Evolutionary conservation across 2,888 invertebrate genomes (phyloP).

Genomic region (Aquatica leii): DNA sequence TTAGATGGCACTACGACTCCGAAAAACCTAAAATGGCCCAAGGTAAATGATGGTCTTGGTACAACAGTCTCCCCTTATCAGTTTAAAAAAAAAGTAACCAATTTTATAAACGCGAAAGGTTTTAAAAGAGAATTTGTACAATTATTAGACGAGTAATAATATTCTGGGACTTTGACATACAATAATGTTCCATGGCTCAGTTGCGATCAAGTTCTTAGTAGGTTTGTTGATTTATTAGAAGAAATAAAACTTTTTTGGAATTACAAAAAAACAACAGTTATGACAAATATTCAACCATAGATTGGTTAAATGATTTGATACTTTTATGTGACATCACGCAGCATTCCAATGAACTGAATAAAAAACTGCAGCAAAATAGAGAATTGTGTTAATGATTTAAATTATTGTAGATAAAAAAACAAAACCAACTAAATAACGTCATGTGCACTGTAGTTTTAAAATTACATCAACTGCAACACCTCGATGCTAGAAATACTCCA

Average conservation of each 20-base stretch:
- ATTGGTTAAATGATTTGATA: slow-evolving; percentile 21
- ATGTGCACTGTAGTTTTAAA: slow-evolving; percentile 73
- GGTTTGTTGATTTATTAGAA: slow-evolving; percentile 16
- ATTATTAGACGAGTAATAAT: slow-evolving; percentile 9
- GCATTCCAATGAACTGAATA: slow-evolving; percentile 11
- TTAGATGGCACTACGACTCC: no score
- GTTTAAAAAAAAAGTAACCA: no score
- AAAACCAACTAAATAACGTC: slow-evolving; percentile 80
- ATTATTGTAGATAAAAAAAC: slow-evolving; percentile 74
- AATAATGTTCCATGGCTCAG: slow-evolving; percentile 20
- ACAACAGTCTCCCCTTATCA: no score
- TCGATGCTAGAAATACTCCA: slow-evolving; percentile 53
- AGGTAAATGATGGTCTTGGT: no score
- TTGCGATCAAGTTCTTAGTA: slow-evolving; percentile 17
- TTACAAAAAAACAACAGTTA: slow-evolving; percentile 1
- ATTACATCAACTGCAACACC: slow-evolving; percentile 72
- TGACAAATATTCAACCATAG: no score
- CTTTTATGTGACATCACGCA: slow-evolving; percentile 14
- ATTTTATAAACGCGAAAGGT: not conserved
- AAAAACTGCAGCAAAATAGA: not conserved
- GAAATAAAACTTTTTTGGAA: slow-evolving; percentile 17
- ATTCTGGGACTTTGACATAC: slow-evolving; percentile 12
- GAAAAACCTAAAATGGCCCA: no score
- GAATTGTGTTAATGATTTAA: no score
- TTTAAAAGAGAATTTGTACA: not conserved